phyloP scores from a whole-genome alignment of 2,888 invertebrate genomes.

The Phalera bucephala region DNA sequence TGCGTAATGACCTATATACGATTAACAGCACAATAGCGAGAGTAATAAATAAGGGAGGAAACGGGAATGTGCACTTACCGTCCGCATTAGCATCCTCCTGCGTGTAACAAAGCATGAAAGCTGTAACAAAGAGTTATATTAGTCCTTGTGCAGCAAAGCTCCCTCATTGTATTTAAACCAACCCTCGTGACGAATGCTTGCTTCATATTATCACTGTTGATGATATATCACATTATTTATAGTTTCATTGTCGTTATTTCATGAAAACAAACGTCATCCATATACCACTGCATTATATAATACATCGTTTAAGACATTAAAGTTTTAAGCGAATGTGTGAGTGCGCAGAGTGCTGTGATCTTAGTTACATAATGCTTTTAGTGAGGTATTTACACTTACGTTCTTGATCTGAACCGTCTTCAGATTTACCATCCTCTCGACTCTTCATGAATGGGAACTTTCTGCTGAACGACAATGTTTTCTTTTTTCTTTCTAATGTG shows the following conservation, averaged over 20 bases:
- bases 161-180: conserved; percentile 17
- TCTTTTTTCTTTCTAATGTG: conserved; percentile 97
- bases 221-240: conserved; percentile 4
- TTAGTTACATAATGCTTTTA: conserved; percentile 5
- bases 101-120: conserved; percentile 97
- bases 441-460: conserved; percentile 99
- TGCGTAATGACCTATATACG: conserved; percentile 67
- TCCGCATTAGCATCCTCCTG: conserved; percentile 95
- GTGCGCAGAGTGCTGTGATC: conserved; percentile 21
- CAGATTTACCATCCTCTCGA: conserved; percentile 97
- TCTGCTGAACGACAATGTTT: conserved; percentile 98
- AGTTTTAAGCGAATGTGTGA: conserved; percentile 24
- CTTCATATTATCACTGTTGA: conserved; percentile 15
- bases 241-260: conserved; percentile 9
- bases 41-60: conserved; percentile 35
- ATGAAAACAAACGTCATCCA: conserved; percentile 22
- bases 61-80: conserved; percentile 85
- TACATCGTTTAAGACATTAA: conserved; percentile 37
- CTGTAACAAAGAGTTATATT: conserved; percentile 86
- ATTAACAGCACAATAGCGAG: conserved; percentile 67
- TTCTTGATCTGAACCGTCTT: conserved; percentile 98
- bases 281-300: conserved; percentile 31
- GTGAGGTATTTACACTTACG: conserved; percentile 87
- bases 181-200: conserved; percentile 18
- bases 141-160: conserved; percentile 37